Conservation (phyloP, 2,888 invertebrate genomes). For the Eupithecia inturbata region DNA sequence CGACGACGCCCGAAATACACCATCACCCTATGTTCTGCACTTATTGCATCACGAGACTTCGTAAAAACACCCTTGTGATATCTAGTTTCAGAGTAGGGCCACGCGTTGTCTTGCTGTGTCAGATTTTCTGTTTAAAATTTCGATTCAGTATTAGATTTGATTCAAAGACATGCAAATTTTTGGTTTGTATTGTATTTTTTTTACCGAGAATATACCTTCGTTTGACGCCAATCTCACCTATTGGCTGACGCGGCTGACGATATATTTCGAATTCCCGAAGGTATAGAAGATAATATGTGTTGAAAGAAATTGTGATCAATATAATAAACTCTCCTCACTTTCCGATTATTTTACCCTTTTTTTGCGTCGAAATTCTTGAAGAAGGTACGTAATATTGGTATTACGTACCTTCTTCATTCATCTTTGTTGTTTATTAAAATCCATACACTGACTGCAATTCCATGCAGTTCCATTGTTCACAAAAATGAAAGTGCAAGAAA, state of each 20-base stretch:
- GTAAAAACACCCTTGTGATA: slow-evolving; percentile 42
- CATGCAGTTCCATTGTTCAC: background rate
- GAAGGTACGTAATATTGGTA: too few species aligned
- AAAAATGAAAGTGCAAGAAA: background rate
- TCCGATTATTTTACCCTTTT: too few species aligned
- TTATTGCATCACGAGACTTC: slow-evolving; percentile 41
- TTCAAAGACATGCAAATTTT: background rate
- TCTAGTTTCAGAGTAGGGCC: slow-evolving; percentile 45
- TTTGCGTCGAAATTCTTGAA: too few species aligned
- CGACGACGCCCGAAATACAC: slow-evolving; percentile 30
- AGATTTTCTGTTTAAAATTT: background rate
- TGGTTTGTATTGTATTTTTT: background rate
- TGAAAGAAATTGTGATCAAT: too few species aligned
- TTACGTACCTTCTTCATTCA: background rate
- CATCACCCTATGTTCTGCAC: slow-evolving; percentile 30
- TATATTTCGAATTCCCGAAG: too few species aligned
- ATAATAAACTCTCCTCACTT: too few species aligned
- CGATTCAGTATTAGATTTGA: background rate
- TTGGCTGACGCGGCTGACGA: too few species aligned
- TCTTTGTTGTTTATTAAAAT: background rate
- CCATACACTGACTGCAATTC: background rate
- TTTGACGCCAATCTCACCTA: background rate
- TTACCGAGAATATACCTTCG: background rate
- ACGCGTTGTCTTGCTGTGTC: slow-evolving; percentile 35
- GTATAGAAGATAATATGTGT: too few species aligned